phyloP scores from a whole-genome alignment of 2,797 vertebrate species.

The Scleropages formosus region DNA sequence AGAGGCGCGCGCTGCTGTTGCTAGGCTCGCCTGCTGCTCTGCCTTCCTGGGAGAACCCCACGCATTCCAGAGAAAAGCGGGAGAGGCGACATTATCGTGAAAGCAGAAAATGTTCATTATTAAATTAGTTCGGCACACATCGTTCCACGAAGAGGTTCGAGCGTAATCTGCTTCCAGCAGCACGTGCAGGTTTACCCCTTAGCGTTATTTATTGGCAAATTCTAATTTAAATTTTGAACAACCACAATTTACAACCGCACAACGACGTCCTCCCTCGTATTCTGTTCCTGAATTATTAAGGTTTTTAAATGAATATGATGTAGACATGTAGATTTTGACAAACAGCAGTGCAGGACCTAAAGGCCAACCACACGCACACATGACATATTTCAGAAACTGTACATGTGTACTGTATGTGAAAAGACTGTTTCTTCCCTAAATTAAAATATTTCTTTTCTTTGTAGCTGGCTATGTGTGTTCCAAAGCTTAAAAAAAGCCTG shows the following conservation, averaged over 20 bases:
- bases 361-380: no score
- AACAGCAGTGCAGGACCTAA: no score
- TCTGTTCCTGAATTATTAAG: no score
- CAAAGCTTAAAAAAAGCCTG: no score
- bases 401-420: no score
- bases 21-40: constrained; percentile 38
- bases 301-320: no score
- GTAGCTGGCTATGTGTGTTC: no score
- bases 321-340: no score
- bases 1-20: constrained; percentile 27
- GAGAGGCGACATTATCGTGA: not conserved
- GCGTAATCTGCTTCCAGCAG: not conserved
- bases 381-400: no score
- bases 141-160: not conserved
- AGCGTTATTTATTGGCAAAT: not conserved
- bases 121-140: not conserved
- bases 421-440: no score
- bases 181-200: not conserved
- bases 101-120: constrained; percentile 10
- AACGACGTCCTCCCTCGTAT: no score
- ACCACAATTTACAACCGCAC: not conserved
- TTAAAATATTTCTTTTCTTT: no score
- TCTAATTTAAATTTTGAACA: not conserved
- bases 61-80: constrained; percentile 27
- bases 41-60: constrained; percentile 13